Evolutionary conservation across 2,113 vertebrate genomes (phyloP).

Genomic region (Pterocles orientalis): DNA sequence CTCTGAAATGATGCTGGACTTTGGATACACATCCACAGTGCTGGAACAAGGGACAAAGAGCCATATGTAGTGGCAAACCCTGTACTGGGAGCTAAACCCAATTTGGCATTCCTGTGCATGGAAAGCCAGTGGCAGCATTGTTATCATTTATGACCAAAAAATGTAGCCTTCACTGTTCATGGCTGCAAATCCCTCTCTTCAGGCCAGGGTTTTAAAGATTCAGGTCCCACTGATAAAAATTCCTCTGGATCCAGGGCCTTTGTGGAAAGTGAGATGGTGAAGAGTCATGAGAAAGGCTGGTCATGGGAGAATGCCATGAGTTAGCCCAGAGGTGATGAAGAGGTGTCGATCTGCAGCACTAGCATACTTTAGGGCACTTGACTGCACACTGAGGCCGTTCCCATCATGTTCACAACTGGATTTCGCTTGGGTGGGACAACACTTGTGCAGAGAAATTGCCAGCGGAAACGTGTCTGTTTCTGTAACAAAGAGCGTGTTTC

Average conservation of each 20-base stretch:
- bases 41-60: background rate
- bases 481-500: fast-evolving
- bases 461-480: background rate
- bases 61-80: background rate
- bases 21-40: background rate
- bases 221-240: background rate
- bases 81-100: background rate
- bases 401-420: background rate
- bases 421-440: background rate
- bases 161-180: background rate
- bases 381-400: background rate
- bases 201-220: background rate
- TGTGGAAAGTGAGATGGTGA: background rate
- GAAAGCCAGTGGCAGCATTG: background rate
- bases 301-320: background rate
- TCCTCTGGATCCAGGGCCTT: background rate
- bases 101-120: background rate
- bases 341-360: background rate
- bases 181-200: background rate
- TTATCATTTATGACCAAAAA: background rate
- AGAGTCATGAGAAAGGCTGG: background rate
- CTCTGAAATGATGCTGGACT: background rate
- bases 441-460: fast-evolving
- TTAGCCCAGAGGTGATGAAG: background rate
- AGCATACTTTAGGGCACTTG: background rate